Percentiles rank a stretch among this genome's conserved stretches.
phyloP scores from a whole-genome alignment of 2,797 vertebrate genomes.

The Chromis chromis region DNA sequence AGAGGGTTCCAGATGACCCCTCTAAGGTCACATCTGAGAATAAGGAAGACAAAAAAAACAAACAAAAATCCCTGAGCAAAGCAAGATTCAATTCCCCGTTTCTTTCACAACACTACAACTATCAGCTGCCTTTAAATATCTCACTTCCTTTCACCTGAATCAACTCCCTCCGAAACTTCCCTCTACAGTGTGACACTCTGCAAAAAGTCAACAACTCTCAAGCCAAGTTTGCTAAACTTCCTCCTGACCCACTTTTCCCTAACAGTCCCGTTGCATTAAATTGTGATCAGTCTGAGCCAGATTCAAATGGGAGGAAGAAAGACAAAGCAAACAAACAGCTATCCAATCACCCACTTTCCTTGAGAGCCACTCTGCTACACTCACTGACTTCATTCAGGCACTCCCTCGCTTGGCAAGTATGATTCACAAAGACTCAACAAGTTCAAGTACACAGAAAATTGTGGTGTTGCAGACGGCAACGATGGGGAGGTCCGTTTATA shows the following conservation, averaged over 20 bases:
- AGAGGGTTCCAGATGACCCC: background rate
- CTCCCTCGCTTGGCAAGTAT: conserved; percentile 34
- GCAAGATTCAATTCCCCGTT: background rate
- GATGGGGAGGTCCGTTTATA: background rate
- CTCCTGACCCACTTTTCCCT: conserved; percentile 73
- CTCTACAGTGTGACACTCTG: conserved; percentile 25
- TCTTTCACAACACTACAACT: background rate
- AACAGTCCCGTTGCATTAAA: conserved; percentile 52
- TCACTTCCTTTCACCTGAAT: conserved; percentile 1
- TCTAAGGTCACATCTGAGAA: conserved; percentile 4
- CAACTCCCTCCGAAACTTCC: background rate
- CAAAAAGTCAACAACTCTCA: conserved; percentile 46
- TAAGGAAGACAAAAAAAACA: background rate
- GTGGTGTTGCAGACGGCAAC: background rate
- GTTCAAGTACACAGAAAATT: conserved; percentile 12
- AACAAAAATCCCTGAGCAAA: conserved; percentile 1
- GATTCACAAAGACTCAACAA: conserved; percentile 48
- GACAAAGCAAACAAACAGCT: conserved; percentile 57
- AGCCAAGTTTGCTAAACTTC: conserved; percentile 62
- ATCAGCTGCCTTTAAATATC: conserved; percentile 27
- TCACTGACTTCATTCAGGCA: conserved; percentile 42
- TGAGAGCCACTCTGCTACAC: conserved; percentile 22
- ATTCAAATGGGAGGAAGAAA: conserved; percentile 38
- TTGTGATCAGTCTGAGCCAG: conserved; percentile 51
- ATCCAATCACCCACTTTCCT: conserved; percentile 52